Base-by-base conservation (phyloP, 2,888 invertebrate genomes). In the Tetranychus piercei region DNA sequence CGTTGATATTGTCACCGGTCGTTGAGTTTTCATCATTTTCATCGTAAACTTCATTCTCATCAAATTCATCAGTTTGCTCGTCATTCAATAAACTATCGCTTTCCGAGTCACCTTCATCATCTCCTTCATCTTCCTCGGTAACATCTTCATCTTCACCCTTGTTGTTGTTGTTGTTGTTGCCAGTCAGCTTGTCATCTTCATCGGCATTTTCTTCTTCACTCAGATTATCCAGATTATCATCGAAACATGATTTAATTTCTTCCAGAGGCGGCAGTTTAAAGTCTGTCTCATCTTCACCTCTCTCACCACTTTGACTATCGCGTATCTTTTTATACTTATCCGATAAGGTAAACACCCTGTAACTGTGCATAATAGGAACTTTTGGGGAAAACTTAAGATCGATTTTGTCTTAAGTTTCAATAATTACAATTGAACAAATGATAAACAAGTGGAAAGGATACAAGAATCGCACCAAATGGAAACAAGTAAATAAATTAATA, bases 331-430 rank as follows among this genome's bases (percentile, higher is more conserved):
- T 75, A 11, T 73, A 64, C 76, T 80, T 80, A 76, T 81, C 80
- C 79, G 85, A 83, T 78, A 86, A 83, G 80, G 85, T 85, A 81
- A 85, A 86, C 81, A 96, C 95, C 82, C 93, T 88, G 85, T 94
- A 96, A 84, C 94, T 94, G 85, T 95, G 94, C 87, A 88, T 87
- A 78, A 87, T 85, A 76, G 88, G 88, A 78, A 86, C 85, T 81
- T 87, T 86, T 79, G 86, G 85, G 82, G 83, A 83, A 15, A 55
- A 55, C 55, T 55, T 55, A 55, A 55, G 55, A 15, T 55, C 3
- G 3, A 7, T 55, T 55, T 55, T 15, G 15, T 15, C 15, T 55
- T 55, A 9, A 34, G 34, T 34, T 34, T n/a, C n/a, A n/a, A 5
- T 34, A 34, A 34, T 34, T 34, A 34, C 34, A 34, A 34, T 34